Base-by-base conservation (phyloP, 2,888 invertebrate genomes). In the Eupithecia dodoneata region DNA sequence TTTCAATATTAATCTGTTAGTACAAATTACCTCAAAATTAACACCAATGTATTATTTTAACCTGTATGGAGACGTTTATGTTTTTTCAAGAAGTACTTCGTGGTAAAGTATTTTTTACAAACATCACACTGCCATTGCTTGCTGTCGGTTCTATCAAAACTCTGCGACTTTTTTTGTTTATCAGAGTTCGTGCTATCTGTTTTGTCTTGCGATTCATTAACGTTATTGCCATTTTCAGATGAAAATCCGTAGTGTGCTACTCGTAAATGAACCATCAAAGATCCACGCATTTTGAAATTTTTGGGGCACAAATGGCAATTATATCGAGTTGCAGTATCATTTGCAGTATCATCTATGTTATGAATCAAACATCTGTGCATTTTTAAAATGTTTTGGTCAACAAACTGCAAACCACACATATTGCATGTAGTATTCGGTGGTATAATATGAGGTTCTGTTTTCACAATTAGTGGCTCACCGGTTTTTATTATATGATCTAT, bases 71-170 rank as follows among this genome's bases (percentile, higher is more conserved):
- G 95, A 82, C 98, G 96, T 92, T 98, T 98, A 89, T 98, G 98
- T 91, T 98, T 98, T 92, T 98, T 98, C 82, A 98, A 92, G 88
- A 98, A 98, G 93, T 98, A 98, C 91, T 98, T 98, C 2, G 98
- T 98, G 0, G 98, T 98, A 88, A 98, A 98, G 91, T 96, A 96
- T 94, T 98, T 98, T 76, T 96, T 96, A 90, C 98, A 98, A 69
- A 97, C 96, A 86, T 98, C 97, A 87, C 98, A 98, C 87, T 97
- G 97, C 98, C 98, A 98, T 87, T 97, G 97, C 90, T 98, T 98
- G 74, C 96, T 96, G 81, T 97, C 97, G 83, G 88, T 91, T 88
- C 90, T 90, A 67, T 91, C 91, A 75, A 89, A 82, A 73, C 81
- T 86, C 15, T 77, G 74, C 65, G 84, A 70, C 78, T 89, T 90